These are phyloP conservation scores for Eclectus roratus DNA, from an alignment of 2,113 vertebrate genomes.

Conservation along the genomic window DNA sequence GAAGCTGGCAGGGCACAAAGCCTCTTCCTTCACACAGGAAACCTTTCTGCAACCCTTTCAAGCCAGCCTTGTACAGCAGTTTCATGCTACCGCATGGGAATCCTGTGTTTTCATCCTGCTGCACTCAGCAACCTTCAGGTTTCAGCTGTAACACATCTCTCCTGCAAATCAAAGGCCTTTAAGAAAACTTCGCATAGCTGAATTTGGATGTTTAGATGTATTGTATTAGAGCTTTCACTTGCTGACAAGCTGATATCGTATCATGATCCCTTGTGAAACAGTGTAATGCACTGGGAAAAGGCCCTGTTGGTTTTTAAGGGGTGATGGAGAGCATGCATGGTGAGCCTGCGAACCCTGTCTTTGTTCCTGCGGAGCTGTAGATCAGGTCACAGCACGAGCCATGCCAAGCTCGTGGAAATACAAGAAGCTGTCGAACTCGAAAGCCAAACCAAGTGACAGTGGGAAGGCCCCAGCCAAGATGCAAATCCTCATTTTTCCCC, in stretches of 20 bases:
- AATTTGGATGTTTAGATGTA: neutral
- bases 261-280: neutral
- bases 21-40: neutral
- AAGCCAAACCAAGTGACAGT: neutral
- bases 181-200: rapidly evolving
- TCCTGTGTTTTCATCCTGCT: neutral
- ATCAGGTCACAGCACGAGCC: neutral
- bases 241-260: neutral
- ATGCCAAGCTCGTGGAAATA: neutral
- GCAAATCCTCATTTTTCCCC: neutral
- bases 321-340: neutral
- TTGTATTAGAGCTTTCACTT: neutral
- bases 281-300: rapidly evolving
- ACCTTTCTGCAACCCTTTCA: neutral
- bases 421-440: neutral
- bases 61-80: neutral
- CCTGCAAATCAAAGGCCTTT: neutral
- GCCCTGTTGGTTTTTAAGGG: rapidly evolving
- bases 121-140: neutral
- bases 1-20: neutral
- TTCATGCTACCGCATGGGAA: rapidly evolving
- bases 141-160: neutral
- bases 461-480: neutral
- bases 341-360: rapidly evolving
- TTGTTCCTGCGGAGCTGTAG: neutral